A percentile compares a stretch with the other conserved stretches of the same genome.
phyloP scores from a whole-genome alignment of 2,797 vertebrate genomes.

The Holocentrus rufus region DNA sequence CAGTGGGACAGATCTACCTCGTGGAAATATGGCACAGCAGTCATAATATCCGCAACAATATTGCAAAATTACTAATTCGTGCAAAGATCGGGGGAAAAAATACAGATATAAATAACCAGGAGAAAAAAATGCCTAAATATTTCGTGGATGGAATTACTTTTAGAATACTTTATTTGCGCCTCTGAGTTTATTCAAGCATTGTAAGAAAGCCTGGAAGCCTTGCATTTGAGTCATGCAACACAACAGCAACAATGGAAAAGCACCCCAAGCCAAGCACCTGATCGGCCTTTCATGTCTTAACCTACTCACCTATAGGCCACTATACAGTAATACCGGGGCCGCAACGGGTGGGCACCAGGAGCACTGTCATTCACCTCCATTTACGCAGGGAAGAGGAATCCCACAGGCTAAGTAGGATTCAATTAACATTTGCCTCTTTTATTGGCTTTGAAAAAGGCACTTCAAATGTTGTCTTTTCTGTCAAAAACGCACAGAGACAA shows the following conservation, averaged over 20 bases:
- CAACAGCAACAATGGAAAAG: constrained; percentile 24
- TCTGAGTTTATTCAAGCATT: neutral
- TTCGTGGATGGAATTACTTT: neutral
- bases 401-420: constrained; percentile 60
- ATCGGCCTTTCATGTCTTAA: constrained; percentile 42
- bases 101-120: too few species aligned
- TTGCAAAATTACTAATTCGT: too few species aligned
- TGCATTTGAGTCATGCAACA: constrained; percentile 3
- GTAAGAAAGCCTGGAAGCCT: constrained; percentile 4
- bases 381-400: constrained; percentile 45
- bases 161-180: neutral
- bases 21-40: too few species aligned
- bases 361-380: constrained; percentile 61
- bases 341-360: constrained; percentile 28
- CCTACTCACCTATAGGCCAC: constrained; percentile 39
- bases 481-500: constrained; percentile 52
- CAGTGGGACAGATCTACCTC: too few species aligned
- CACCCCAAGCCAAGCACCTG: constrained; percentile 46
- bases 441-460: constrained; percentile 49
- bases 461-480: constrained; percentile 74
- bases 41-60: too few species aligned
- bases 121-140: too few species aligned
- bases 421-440: constrained; percentile 73
- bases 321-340: constrained; percentile 36
- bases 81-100: too few species aligned